Base-by-base conservation (phyloP, 2,113 vertebrate species). In the Microtus oregoni region DNA sequence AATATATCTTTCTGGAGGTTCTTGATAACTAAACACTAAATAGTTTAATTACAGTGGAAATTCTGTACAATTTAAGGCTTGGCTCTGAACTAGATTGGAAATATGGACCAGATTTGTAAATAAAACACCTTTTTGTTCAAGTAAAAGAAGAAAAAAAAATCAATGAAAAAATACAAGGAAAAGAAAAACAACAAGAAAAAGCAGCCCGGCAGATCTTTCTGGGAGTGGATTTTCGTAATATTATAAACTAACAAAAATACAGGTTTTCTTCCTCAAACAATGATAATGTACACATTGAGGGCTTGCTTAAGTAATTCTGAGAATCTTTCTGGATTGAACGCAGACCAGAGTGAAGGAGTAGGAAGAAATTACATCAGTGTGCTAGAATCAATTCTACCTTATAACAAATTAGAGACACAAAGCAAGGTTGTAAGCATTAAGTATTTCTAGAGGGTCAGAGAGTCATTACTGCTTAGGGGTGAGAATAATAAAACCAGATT, bases 31-130 rank as follows among this genome's bases (percentile, higher is more conserved):
- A 97, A 98, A 98, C 97, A 97, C 98, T 98, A 98, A 98, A 81
- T 92, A 98, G 92, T 98, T 98, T 98, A 97, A 97, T 98, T 97
- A 98, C 97, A 97, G 98, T 98, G 98, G 98, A 98, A 63, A 97
- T 98, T 99, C 98, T 99, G 99, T 99, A 99, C 98, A 99, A 95
- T 99, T 99, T 99, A 99, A 99, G 99, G 99, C 99, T 99, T 98
- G 98, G 98, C 98, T 99, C 98, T 98, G 98, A 98, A 98, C 98
- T 98, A 99, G 98, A 98, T 95, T 98, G 98, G 98, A 98, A 98
- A 99, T 98, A 98, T 98, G 98, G 97, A 98, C 98, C 98, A 98
- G 97, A 98, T 98, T 98, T 97, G 98, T 92, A 98, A 98, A 98
- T 94, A 97, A 98, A 98, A 97, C 90, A 95, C 78, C 82, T 96